Base-by-base conservation (phyloP, 2,113 vertebrate species). In the Phainopepla nitens region DNA sequence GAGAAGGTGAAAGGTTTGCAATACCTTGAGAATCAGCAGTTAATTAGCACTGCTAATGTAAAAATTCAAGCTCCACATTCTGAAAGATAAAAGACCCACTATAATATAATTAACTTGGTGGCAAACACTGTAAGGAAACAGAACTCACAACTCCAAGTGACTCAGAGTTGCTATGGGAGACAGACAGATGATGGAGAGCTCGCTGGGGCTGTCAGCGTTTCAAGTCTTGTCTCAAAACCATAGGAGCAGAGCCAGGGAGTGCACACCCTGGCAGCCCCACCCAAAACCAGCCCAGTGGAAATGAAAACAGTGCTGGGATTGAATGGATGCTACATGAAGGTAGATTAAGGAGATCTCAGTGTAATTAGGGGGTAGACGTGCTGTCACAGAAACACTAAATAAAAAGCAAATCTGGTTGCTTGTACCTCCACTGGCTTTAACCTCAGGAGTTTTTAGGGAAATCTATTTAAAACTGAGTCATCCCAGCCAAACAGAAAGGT, bases 131-230 rank as follows among this genome's bases (percentile, higher is more conserved):
- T 19, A 64, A 86, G 71, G 29, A 94, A 87, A 22, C 22, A 64
- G 90, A 91, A 72, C 61, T 50, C 28, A 6, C 25, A 83, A 36
- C 71, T 94, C 80, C 36, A 60, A 36, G 31, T 91, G 87, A 77
- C 85, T 86, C 89, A 39, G 73, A 54, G 91, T 88, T 93, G 90
- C 80, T 51, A 64, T 1, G 72, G 91, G 90, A 91, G 94, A 86
- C 86, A 94, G 95, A 93, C 82, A 64, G 84, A 53, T 33, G 72
- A 71, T 57, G 49, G 29, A 80, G 79, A 71, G 4, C 60, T 29
- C 10, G 1, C 56, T 22, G 33, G 36, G 82, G 77, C 49, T 62
- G 42, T 42, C 87, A 61, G 54, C 4, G 1, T 15, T 41, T 42
- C 50, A 47, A 5, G 22, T 41, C 69, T 78, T 35, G 16, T 51